These are phyloP conservation scores for Cryptoblepharus egeriae DNA, from an alignment of 2,797 vertebrate species.

Conservation along the genomic window DNA sequence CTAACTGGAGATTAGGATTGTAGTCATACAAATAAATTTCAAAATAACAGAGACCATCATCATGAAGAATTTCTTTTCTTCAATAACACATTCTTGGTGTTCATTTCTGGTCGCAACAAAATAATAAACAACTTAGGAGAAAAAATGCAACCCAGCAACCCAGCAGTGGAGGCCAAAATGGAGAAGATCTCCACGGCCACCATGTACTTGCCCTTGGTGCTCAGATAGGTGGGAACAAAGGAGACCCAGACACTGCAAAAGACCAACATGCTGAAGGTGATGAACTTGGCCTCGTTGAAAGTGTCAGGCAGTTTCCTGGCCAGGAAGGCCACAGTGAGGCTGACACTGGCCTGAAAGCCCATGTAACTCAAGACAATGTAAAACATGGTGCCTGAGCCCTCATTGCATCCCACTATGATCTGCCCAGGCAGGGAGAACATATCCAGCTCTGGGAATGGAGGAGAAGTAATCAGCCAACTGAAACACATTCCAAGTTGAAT, in stretches of 20 bases:
- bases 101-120: constrained; percentile 5
- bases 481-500: neutral
- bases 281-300: constrained; percentile 25
- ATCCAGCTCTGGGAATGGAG: constrained; percentile 19
- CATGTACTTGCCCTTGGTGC: constrained; percentile 13
- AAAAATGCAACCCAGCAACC: constrained; percentile 14
- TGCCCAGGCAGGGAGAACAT: neutral
- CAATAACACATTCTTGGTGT: neutral
- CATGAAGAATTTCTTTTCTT: neutral
- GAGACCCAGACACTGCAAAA: constrained; percentile 23
- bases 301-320: neutral
- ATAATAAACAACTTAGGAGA: constrained; percentile 13
- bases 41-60: too few species aligned
- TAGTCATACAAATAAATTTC: too few species aligned
- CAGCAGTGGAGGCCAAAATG: neutral
- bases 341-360: neutral
- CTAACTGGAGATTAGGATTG: too few species aligned
- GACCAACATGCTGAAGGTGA: constrained; percentile 18
- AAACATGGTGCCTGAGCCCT: neutral
- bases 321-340: neutral
- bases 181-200: constrained; percentile 26
- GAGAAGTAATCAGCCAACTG: neutral
- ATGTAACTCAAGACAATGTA: neutral
- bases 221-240: constrained; percentile 14
- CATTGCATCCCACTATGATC: neutral